Evolutionary conservation across 2,888 invertebrate genomes (phyloP), one percentile per base, ranked within the genome.

Genomic region (Iselma pallidipennis): DNA sequence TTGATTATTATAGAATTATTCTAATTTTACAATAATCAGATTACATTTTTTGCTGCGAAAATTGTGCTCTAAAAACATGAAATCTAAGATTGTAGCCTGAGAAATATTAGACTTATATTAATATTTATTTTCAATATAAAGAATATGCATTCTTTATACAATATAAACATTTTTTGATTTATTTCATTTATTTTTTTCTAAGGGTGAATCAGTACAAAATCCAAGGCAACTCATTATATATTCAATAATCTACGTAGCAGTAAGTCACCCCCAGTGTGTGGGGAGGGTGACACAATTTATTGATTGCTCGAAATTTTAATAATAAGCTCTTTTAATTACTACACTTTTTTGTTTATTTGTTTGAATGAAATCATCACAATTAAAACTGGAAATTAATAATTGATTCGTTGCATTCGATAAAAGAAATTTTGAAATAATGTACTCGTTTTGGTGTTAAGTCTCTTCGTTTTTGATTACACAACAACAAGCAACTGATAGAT

Each of bases 391-490:
- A 33, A 57, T 61, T 61, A 48, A 53, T 28, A 42, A 55, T 59
- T 37, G 54, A 54, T 63, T 59, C 63, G 63, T 63, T 63, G 63
- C 63, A 63, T 45, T 49, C 19, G 1, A 4, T 25, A n/a, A 19
- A 45, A 51, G 19, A 57, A n/a, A 28, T 57, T 53, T 31, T 19
- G 42, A 55, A 55, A 49, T 42, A 42, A 21, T 54, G 51, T 61
- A 37, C 61, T 53, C 53, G 55, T 55, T 33, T 71, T 71, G 71
- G 71, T 71, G 71, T 71, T 70, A 67, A 69, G 66, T 67, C 68
- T 61, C 6, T 16, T 16, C 63, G 61, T 64, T 65, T 59, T 59
- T 66, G 61, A 66, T 61, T 57, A 59, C 53, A 56, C 56, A 12
- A 65, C 56, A 12, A 65, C 50, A 61, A 59, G 61, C 56, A 51